A percentile compares a stretch with the other conserved stretches of the same genome.
These are phyloP conservation scores for Pungitius pungitius DNA, from an alignment of 2,113 vertebrate species.

Conservation along the genomic window DNA sequence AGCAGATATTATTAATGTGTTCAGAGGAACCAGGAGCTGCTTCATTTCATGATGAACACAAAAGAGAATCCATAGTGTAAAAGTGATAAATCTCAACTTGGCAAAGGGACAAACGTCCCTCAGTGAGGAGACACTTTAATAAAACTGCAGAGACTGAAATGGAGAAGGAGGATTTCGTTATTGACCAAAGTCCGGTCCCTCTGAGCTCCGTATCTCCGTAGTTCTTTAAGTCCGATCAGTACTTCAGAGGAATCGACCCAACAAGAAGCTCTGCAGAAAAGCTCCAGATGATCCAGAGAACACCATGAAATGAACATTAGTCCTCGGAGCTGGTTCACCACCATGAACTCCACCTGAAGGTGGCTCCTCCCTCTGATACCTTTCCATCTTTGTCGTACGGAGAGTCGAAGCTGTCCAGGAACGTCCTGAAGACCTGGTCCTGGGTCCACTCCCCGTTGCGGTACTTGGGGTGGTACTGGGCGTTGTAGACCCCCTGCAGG, in stretches of 20 bases:
- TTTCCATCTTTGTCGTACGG: slow-evolving; percentile 92
- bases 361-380: slow-evolving; percentile 55
- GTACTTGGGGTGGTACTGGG: slow-evolving; percentile 92
- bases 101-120: no score
- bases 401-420: slow-evolving; percentile 95
- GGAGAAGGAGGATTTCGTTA: not conserved
- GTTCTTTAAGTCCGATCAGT: no score
- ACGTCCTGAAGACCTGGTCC: slow-evolving; percentile 91
- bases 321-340: no score
- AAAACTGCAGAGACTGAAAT: not conserved
- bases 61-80: not conserved
- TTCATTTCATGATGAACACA: no score
- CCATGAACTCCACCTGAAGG: slow-evolving; percentile 88
- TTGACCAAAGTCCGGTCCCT: not conserved
- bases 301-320: no score
- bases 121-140: not conserved
- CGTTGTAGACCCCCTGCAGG: slow-evolving; percentile 85
- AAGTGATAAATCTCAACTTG: not conserved
- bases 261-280: no score
- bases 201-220: no score
- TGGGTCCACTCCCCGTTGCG: slow-evolving; percentile 95
- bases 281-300: no score
- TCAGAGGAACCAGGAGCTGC: no score
- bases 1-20: no score
- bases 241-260: no score